These are phyloP conservation scores for Tauraco hartlaubi DNA, from an alignment of 2,797 vertebrate species.

Conservation along the genomic window DNA sequence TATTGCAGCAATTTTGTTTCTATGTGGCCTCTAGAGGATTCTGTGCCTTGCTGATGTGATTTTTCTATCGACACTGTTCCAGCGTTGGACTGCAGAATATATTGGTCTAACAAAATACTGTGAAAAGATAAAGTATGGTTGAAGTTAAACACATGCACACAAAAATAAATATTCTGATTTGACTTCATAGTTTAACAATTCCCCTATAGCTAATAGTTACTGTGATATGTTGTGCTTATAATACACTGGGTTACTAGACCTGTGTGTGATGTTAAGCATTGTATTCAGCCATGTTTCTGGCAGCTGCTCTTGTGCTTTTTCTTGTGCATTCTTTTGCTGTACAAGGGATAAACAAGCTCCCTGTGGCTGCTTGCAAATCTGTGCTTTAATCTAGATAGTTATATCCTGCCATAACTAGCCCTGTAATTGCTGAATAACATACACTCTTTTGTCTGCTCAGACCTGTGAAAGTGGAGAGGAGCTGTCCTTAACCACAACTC, in stretches of 20 bases:
- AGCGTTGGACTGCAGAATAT: background rate
- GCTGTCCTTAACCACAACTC: background rate
- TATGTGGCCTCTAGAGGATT: background rate
- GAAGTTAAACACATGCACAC: background rate
- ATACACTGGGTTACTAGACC: fast-evolving
- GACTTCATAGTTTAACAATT: background rate
- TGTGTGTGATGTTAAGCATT: background rate
- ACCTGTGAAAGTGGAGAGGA: background rate
- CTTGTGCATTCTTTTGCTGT: background rate
- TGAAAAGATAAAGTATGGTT: background rate
- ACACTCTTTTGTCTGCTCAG: background rate
- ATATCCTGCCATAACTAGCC: background rate
- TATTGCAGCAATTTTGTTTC: background rate
- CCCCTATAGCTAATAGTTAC: fast-evolving
- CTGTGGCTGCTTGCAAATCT: background rate
- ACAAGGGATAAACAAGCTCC: background rate
- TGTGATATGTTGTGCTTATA: background rate
- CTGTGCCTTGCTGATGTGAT: background rate
- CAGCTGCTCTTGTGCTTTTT: background rate
- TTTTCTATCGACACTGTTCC: background rate
- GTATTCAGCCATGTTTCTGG: background rate
- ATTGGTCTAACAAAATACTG: background rate
- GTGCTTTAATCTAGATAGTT: background rate
- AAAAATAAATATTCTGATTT: background rate
- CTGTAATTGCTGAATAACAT: background rate